Evolutionary conservation across 2,888 invertebrate species (phyloP), one percentile per base, ranked within the genome.

Genomic region (Pollenia amentaria): DNA sequence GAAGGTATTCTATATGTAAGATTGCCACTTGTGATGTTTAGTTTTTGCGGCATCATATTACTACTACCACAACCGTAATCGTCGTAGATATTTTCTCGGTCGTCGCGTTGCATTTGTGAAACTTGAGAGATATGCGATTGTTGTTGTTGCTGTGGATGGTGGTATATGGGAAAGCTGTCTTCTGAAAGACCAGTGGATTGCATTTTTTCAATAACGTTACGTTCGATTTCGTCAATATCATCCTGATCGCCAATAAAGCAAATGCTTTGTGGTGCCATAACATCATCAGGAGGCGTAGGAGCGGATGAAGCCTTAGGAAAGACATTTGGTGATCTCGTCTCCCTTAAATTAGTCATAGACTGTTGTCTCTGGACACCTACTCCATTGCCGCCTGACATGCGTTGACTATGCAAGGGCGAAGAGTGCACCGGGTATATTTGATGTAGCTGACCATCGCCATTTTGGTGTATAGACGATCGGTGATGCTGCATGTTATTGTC

Each of bases 261-360:
- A 90, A 98, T 98, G 94, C 97, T 97, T 92, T 98, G 98, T 0
- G 98, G 98, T 90, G 97, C 97, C 97, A 98, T 98, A 91, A 97
- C 97, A 91, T 97, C 97, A 77, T 96, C 95, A 42, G 96, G 96
- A 60, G 96, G 95, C 64, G 89, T 85, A 88, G 92, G 89, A 12
- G 89, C 88, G 11, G 88, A 89, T 16, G 89, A 88, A 44, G 89
- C 76, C 84, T 88, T 89, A n/a, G 88, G 75, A 64, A 89, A 87
- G 42, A 89, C 88, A 85, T 89, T 91, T 60, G 91, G 90, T 40
- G 91, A 91, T 11, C 91, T 90, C 76, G 90, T 90, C 87, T 91
- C 91, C 11, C 90, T 90, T 78, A 92, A 88, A 89, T 92, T 92
- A 21, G 90, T 91, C 80, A 92, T 78, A 16, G 91, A 92, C 44